Evolutionary conservation across 2,797 vertebrate species (phyloP), one percentile per base, ranked within the genome.

Genomic region (Acipenser oxyrinchus): DNA sequence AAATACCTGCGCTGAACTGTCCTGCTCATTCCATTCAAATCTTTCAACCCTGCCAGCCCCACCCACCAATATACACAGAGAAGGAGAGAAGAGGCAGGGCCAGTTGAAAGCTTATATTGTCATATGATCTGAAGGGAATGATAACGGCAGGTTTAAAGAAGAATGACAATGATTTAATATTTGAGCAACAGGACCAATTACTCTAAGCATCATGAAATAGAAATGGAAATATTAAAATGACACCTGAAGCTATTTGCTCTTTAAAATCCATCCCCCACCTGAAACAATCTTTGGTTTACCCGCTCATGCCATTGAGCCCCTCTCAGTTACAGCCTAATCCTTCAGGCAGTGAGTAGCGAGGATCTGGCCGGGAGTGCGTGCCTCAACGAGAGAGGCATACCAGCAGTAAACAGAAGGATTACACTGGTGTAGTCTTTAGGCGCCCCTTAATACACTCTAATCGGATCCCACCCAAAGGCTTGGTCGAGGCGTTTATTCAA

Each of bases 271-370:
- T 58, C 55, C 71, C 71, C 67, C 64, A 10, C 12, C 13, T 50
- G 18, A 53, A 65, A 55, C 23, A 37, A 37, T 37, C 4, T 37
- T 37, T 37, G 23, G 23, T 37, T 10, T 4, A 10, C 58, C 67
- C 65, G 62, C 6, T 2, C 23, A 69, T 76, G 74, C 82, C 81
- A 80, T 84, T 86, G 84, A 85, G 77, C 78, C 67, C 23, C 76
- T 87, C 86, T 87, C 85, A 79, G 84, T 89, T 81, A 87, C 87
- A 86, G 80, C 76, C 74, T 87, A 86, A 89, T 88, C 87, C 84
- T 83, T 77, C 77, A 83, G 66, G 84, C 82, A 80, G 82, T 82
- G 81, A 83, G 84, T 75, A 76, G 71, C 65, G 75, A 77, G 83
- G 84, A 76, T 79, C 76, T 78, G 84, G 80, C 83, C 86, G 77